Percentiles rank a stretch among this genome's conserved stretches.
phyloP scores from a whole-genome alignment of 37 sponge, comb jelly and placozoan genomes.

The Bolinopsis microptera region DNA sequence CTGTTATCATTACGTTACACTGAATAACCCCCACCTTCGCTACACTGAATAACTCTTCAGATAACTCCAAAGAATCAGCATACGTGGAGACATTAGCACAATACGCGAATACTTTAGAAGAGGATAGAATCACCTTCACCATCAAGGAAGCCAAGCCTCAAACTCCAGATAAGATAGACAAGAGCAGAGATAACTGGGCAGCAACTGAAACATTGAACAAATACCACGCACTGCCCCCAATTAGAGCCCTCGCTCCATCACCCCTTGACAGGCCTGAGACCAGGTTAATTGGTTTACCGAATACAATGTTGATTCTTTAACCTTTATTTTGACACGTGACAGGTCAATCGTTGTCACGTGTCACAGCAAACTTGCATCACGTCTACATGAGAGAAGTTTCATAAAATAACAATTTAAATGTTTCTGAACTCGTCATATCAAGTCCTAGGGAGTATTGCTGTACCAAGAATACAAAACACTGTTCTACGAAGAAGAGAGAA shows the following conservation, averaged over 20 bases:
- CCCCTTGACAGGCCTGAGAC: conserved; percentile 35
- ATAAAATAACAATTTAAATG: too few species aligned
- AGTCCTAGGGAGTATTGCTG: conserved; percentile 41
- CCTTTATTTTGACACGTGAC: too few species aligned
- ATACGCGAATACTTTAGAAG: neutral
- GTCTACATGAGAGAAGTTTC: too few species aligned
- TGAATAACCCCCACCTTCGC: too few species aligned
- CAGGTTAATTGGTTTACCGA: neutral
- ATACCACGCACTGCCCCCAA: conserved; percentile 55
- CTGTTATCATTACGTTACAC: too few species aligned
- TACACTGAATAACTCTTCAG: too few species aligned
- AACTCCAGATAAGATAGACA: conserved; percentile 54
- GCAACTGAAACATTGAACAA: conserved; percentile 48
- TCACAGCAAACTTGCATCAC: too few species aligned
- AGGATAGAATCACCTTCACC: conserved; percentile 60
- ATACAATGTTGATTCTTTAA: too few species aligned
- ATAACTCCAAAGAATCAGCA: conserved; percentile 33
- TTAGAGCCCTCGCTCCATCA: conserved; percentile 54
- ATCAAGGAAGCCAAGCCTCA: conserved; percentile 22
- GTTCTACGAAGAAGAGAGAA: neutral
- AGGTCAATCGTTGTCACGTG: too few species aligned
- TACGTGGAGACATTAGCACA: neutral
- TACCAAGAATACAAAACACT: conserved; percentile 8
- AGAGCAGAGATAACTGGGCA: conserved; percentile 45
- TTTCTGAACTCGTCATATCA: neutral